Evolutionary conservation across 2,888 invertebrate genomes (phyloP), one percentile per base, ranked within the genome.

Genomic region (Drosophila nigricruria): DNA sequence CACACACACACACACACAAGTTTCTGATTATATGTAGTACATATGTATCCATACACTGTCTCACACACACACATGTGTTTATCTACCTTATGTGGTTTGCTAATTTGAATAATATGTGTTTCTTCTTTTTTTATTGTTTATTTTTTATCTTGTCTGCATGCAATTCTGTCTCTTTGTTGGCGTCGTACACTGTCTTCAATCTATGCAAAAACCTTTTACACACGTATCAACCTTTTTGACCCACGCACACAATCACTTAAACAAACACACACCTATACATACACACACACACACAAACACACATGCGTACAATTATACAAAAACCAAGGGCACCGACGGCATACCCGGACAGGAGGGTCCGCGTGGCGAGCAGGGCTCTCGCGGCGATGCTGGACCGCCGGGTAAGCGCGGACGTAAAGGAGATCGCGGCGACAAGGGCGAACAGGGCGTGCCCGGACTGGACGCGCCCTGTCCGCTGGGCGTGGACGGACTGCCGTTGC

Each of bases 391-490:
- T 58, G 98, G 98, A 63, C 96, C 96, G 63, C 94, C 95, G 73
- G 98, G 98, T 70, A 97, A 97, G 93, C 95, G 98, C 87, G 98
- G 98, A 61, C 95, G 97, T 83, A 97, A 97, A 93, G 98, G 98
- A 36, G 97, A 97, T 93, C 96, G 96, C 91, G 98, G 98, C 43
- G 96, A 97, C 91, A 97, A 97, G 93, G 98, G 98, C 65, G 98
- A 98, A 91, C 97, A 97, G 94, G 99, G 99, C 82, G 98, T 98
- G 81, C 99, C 98, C 38, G 99, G 99, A 40, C 94, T 99, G 89
- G 99, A 99, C 94, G 99, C 99, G 49, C 99, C 99, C n/a, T 99
- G 99, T 94, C 99, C 99, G 78, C 94, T 98, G 67, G 99, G 98
- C 65, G 96, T 96, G 57, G 98, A 99, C 93, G 99, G 99, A 73